Conservation (phyloP, 2,113 vertebrate species). For the Sceloporus tristichus region DNA sequence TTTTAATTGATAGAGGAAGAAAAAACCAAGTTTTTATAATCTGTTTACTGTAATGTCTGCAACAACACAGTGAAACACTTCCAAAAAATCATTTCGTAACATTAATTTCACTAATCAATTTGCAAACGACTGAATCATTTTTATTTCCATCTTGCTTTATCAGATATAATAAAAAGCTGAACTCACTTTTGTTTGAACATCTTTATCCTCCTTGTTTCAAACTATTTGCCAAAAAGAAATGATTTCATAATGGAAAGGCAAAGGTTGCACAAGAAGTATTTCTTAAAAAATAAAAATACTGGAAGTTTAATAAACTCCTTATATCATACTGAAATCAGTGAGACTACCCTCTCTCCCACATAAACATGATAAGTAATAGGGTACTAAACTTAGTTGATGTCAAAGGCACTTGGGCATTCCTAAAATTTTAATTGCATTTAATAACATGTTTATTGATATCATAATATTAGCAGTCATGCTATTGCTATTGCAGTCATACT, state of each 20-base stretch:
- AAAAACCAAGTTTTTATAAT: not conserved
- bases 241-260: not conserved
- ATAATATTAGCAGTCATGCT: not conserved
- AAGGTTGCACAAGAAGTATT: not conserved
- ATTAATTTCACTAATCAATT: not conserved
- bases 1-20: not conserved
- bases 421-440: not conserved
- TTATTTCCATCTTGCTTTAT: not conserved
- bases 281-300: not conserved
- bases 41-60: not conserved
- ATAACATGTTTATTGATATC: not conserved
- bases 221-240: slow-evolving; percentile 19
- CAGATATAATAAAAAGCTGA: not conserved
- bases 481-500: too few species aligned
- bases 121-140: not conserved
- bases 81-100: not conserved
- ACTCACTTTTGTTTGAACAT: slow-evolving; percentile 3
- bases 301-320: not conserved
- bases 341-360: not conserved
- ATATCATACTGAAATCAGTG: not conserved
- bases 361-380: not conserved
- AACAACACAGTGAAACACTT: not conserved
- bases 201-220: rapidly evolving
- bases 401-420: not conserved
- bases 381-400: not conserved